phyloP scores from a whole-genome alignment of 2,797 vertebrate genomes.

The Psittacula echo region DNA sequence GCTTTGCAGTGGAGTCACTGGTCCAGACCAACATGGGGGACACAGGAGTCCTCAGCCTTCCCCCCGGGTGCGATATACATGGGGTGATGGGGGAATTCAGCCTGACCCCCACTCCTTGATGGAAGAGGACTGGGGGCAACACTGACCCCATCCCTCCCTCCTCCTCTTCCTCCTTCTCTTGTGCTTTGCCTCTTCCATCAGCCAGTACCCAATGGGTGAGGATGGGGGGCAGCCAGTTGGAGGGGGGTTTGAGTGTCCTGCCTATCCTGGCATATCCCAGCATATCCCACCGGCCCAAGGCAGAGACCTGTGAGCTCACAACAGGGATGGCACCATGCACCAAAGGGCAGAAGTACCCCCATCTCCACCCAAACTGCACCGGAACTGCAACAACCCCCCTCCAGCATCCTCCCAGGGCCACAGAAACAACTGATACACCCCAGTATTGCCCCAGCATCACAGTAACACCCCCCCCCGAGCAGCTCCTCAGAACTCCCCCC shows the following conservation, averaged over 20 bases:
- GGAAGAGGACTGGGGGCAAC: background rate
- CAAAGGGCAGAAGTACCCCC: background rate
- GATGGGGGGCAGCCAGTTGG: background rate
- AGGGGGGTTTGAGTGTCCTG: background rate
- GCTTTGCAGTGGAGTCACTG: fast-evolving
- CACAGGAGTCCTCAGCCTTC: too few species aligned
- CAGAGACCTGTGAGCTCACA: background rate
- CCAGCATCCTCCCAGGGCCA: background rate
- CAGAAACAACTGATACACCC: background rate
- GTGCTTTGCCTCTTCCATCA: background rate
- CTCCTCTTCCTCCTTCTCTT: background rate
- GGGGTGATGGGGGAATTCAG: background rate
- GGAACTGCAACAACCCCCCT: background rate
- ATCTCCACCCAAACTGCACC: background rate
- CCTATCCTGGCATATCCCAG: background rate
- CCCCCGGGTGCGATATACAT: fast-evolving
- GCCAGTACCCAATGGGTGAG: background rate
- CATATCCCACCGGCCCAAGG: background rate
- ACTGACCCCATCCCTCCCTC: background rate
- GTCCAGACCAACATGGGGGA: fast-evolving
- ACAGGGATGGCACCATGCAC: background rate
- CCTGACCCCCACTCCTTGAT: fast-evolving
- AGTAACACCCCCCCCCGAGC: too few species aligned
- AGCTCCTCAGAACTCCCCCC: background rate
- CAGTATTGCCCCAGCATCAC: fast-evolving